These are phyloP conservation scores for Saccostrea cuccullata DNA, from an alignment of 1,140 invertebrate genomes.

Conservation along the genomic window DNA sequence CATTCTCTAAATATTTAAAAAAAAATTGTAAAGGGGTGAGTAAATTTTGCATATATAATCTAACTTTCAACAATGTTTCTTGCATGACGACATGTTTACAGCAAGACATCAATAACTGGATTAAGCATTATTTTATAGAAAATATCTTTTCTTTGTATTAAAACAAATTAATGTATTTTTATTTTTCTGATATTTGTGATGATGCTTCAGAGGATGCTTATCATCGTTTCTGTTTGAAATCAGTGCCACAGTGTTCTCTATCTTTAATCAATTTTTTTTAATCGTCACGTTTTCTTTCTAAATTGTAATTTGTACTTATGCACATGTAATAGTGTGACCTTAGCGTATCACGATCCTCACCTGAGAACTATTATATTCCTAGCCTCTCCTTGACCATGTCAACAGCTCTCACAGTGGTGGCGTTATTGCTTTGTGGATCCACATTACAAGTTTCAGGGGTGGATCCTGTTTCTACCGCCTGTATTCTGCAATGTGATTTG, in stretches of 20 bases:
- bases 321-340: neutral
- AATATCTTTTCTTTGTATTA: no score
- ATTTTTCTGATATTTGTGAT: no score
- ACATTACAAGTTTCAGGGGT: conserved; percentile 5
- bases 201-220: no score
- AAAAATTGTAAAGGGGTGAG: neutral
- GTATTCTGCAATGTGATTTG: conserved; percentile 18
- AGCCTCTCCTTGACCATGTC: neutral
- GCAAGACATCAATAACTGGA: no score
- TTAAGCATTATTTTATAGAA: no score
- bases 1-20: neutral
- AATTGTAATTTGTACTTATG: neutral
- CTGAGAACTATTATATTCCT: conserved; percentile 4
- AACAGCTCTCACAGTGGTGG: neutral
- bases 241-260: no score
- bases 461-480: neutral
- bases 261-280: no score
- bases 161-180: no score
- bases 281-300: no score
- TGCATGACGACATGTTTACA: no score
- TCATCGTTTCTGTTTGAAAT: no score
- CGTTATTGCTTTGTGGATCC: neutral
- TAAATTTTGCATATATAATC: neutral
- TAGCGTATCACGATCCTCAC: neutral
- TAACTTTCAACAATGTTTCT: no score